Evolutionary conservation across 2,113 vertebrate genomes (phyloP), one percentile per base, ranked within the genome.

Genomic region (Rutilus rutilus): DNA sequence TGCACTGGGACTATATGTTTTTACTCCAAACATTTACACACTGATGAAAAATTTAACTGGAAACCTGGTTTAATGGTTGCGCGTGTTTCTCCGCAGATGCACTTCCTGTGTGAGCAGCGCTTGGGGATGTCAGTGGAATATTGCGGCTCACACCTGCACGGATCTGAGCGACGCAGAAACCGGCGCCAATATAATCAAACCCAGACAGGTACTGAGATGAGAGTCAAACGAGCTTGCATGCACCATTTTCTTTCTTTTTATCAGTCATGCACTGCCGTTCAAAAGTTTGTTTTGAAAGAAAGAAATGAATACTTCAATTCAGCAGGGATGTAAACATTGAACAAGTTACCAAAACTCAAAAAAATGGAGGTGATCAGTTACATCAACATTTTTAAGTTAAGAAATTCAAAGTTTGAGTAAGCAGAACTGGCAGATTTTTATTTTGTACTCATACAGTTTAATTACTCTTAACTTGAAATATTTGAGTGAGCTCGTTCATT

Each of bases 81-180:
- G 4, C 11, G n/a, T 50, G 77, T 65, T 82, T 65, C 25, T 21
- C 69, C 92, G 30, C 90, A 98, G 97, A 89, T 99, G 98, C 91
- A 95, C 95, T 89, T 96, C 97, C 25, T 98, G 98, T 83, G 94
- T 97, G 84, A 96, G 95, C 91, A 97, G 96, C 91, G 90, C 87
- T 82, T 99, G 97, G 97, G 95, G 95, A 78, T 99, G 97, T 89
- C 96, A 97, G 90, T 99, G 97, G 97, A 95, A 96, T 86, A 94
- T 94, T 79, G 86, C 17, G 1, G 93, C 93, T 60, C 96, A 97
- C 54, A 94, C 93, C 64, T 99, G 97, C 89, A 95, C 94, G n/a
- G 96, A 98, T 89, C 88, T 88, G 83, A 90, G 94, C 82, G 52
- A 93, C 75, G 42, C 86, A 39, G 89, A 91, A 0, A 23, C 52